phyloP scores from a whole-genome alignment of 2,888 invertebrate species.

The Ceraclea dissimilis region DNA sequence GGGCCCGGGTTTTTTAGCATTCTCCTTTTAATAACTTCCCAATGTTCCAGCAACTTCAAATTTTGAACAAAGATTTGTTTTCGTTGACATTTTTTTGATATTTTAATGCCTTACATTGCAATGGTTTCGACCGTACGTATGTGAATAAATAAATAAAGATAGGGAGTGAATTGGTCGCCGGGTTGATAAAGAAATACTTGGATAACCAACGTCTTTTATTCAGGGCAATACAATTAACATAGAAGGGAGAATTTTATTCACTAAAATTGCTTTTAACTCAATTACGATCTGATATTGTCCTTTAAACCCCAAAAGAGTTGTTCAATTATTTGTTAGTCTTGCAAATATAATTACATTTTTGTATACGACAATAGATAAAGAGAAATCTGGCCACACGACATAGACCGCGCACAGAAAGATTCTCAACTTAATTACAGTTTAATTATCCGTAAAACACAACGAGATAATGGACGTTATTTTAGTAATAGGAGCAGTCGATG shows the following conservation, averaged over 20 bases:
- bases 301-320: conserved; percentile 6
- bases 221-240: not conserved
- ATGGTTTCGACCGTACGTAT: too few species aligned
- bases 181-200: too few species aligned
- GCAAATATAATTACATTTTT: not conserved
- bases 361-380: not conserved
- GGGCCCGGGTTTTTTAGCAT: too few species aligned
- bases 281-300: conserved; percentile 6
- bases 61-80: too few species aligned
- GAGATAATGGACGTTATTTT: not conserved
- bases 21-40: too few species aligned
- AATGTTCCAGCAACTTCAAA: too few species aligned
- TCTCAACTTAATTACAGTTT: conserved; percentile 14
- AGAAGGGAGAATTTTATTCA: not conserved
- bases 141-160: too few species aligned
- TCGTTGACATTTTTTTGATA: too few species aligned
- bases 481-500: not conserved
- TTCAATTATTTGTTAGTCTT: not conserved
- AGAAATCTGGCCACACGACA: not conserved
- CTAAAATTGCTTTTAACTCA: conserved; percentile 4
- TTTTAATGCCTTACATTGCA: too few species aligned
- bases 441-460: conserved; percentile 16
- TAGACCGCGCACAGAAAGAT: conserved; percentile 4
- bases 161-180: too few species aligned
- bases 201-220: not conserved